These are phyloP conservation scores for Rhopalosiphum padi DNA, from an alignment of 1,140 invertebrate genomes.

Conservation along the genomic window DNA sequence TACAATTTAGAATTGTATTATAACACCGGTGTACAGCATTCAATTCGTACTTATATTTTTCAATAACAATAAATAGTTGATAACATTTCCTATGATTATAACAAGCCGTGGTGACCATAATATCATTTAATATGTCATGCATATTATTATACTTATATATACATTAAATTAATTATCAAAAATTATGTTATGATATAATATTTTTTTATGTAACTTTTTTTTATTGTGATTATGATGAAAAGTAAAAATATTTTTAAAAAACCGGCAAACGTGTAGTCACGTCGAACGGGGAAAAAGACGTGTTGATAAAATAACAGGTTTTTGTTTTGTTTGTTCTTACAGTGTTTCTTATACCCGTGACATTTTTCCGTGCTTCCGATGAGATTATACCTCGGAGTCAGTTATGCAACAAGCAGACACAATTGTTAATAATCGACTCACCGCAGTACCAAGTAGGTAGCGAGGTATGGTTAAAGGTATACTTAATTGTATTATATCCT, in stretches of 20 bases:
- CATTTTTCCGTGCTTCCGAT: constrained; percentile 6
- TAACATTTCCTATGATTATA: neutral
- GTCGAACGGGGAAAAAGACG: neutral
- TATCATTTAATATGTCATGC: neutral
- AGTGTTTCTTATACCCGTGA: neutral
- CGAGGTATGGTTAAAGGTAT: neutral
- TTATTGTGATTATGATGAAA: neutral
- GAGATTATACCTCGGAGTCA: neutral
- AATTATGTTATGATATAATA: neutral
- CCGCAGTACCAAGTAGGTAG: neutral
- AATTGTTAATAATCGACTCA: neutral
- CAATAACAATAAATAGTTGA: neutral
- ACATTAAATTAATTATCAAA: too few relatives aligned
- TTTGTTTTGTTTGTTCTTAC: neutral
- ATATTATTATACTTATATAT: too few relatives aligned
- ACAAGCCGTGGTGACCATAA: neutral
- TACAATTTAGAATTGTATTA: neutral
- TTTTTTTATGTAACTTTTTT: too few relatives aligned
- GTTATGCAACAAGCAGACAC: neutral
- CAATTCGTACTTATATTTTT: neutral
- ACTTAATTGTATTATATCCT: neutral
- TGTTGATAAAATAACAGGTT: neutral
- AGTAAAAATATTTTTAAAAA: neutral
- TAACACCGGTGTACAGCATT: neutral
- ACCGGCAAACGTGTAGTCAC: neutral